Evolutionary conservation across 2,797 vertebrate species (phyloP).

Genomic region (Tragelaphus oryx): DNA sequence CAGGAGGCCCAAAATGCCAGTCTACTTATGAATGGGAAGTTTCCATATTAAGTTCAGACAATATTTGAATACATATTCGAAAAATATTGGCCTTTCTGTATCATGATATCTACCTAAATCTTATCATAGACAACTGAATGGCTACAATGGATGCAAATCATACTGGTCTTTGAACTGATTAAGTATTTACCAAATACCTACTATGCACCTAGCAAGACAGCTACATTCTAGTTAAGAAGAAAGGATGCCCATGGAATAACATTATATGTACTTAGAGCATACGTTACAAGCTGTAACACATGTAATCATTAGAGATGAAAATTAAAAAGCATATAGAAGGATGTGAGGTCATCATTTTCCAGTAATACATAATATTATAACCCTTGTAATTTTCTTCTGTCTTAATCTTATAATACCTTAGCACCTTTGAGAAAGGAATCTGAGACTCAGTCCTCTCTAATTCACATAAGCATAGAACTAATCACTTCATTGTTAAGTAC

Average conservation of each 20-base stretch:
- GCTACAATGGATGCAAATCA: neutral
- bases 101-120: neutral
- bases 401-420: neutral
- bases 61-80: neutral
- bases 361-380: neutral
- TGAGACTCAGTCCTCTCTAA: neutral
- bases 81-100: neutral
- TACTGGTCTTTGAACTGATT: neutral
- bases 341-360: neutral
- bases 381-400: neutral
- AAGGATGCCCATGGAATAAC: neutral
- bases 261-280: neutral
- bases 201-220: neutral
- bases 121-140: neutral
- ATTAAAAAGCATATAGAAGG: neutral
- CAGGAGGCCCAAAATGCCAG: neutral
- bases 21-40: neutral
- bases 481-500: neutral
- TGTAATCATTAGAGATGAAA: neutral
- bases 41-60: neutral
- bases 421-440: neutral
- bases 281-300: neutral
- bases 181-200: neutral
- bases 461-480: neutral
- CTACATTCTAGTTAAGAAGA: neutral